These are phyloP conservation scores for Hofmannophila pseudospretella DNA, from an alignment of 2,888 invertebrate species.

Conservation along the genomic window DNA sequence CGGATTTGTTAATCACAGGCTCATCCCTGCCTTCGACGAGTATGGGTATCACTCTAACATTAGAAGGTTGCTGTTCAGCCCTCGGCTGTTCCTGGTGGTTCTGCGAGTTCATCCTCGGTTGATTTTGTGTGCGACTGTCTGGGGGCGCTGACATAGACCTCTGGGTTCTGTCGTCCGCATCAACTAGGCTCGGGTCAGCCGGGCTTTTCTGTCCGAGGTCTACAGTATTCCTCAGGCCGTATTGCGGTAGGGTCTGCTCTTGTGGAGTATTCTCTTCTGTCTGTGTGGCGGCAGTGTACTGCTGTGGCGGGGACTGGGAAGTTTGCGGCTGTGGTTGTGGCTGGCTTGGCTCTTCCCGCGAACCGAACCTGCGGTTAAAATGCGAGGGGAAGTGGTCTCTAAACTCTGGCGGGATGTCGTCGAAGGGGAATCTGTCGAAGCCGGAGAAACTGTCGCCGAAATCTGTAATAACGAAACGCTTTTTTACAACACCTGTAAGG, in stretches of 20 bases:
- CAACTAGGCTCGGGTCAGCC: constrained; percentile 68
- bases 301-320: constrained; percentile 35
- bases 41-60: constrained; percentile 91
- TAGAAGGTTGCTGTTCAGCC: constrained; percentile 53
- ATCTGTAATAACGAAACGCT: constrained; percentile 60
- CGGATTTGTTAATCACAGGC: constrained; percentile 83
- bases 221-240: constrained; percentile 86
- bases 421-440: constrained; percentile 75
- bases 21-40: constrained; percentile 91
- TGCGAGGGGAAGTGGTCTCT: constrained; percentile 67
- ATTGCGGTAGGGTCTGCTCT: constrained; percentile 73
- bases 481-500: constrained; percentile 34
- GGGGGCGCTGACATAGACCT: constrained; percentile 90
- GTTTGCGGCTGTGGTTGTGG: constrained; percentile 31
- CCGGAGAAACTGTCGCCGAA: constrained; percentile 66
- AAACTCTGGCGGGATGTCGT: constrained; percentile 72
- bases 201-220: constrained; percentile 85
- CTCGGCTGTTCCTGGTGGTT: constrained; percentile 38
- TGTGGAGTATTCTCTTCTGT: constrained; percentile 46
- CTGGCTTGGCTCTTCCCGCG: constrained; percentile 45
- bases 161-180: constrained; percentile 79
- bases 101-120: constrained; percentile 54
- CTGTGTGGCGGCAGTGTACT: constrained; percentile 59
- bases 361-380: constrained; percentile 60
- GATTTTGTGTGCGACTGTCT: constrained; percentile 57